phyloP scores from a whole-genome alignment of 2,888 invertebrate species.

The Acronicta leporina region DNA sequence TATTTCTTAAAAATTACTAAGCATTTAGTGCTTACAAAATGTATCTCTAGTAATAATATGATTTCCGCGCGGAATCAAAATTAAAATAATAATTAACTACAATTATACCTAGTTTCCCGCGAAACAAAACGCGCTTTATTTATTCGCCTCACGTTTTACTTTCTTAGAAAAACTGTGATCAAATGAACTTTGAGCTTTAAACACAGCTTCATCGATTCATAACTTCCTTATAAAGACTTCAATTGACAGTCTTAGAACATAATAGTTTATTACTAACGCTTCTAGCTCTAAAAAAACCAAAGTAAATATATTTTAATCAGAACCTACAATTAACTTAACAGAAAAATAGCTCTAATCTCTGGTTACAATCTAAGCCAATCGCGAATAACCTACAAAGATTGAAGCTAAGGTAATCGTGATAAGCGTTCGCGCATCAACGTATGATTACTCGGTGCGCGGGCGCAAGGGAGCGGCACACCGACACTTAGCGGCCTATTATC shows the following conservation, averaged over 20 bases:
- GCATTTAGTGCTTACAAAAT: no score
- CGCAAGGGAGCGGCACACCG: constrained; percentile 49
- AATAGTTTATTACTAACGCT: no score
- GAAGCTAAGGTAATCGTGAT: constrained; percentile 51
- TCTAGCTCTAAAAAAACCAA: no score
- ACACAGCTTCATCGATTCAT: no score
- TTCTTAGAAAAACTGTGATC: no score
- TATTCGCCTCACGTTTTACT: no score
- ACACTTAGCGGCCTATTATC: constrained; percentile 68
- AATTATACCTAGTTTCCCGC: no score
- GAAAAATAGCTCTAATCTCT: constrained; percentile 22
- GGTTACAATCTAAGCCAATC: constrained; percentile 37
- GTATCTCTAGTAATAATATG: neutral
- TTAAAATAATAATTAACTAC: constrained; percentile 5
- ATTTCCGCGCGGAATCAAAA: constrained; percentile 23
- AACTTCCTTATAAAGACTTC: no score
- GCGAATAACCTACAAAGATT: constrained; percentile 49
- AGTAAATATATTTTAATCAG: neutral
- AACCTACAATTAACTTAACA: constrained; percentile 10
- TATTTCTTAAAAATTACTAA: constrained; percentile 30
- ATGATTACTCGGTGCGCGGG: constrained; percentile 57
- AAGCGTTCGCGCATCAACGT: constrained; percentile 54
- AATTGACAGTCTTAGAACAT: no score
- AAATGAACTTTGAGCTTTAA: no score
- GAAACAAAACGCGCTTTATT: neutral